phyloP scores from a whole-genome alignment of 2,888 invertebrate species.

The Nezara viridula region DNA sequence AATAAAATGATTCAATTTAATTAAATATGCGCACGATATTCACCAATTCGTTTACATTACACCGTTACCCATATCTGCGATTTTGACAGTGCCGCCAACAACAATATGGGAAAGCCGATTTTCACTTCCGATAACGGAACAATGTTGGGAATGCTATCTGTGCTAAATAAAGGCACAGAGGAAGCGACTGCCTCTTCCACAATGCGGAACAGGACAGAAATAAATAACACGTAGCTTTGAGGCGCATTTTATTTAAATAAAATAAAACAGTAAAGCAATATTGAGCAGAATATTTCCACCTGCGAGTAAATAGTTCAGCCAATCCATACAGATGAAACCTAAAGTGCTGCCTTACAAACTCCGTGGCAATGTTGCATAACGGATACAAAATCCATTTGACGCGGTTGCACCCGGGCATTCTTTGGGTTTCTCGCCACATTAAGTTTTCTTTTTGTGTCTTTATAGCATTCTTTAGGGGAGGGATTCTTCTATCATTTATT shows the following conservation, averaged over 20 bases:
- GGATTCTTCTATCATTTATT: neutral
- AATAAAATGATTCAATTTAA: no score
- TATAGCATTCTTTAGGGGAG: neutral
- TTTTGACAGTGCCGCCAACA: neutral
- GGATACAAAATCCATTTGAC: constrained; percentile 34
- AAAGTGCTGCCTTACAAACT: neutral
- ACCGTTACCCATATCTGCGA: neutral
- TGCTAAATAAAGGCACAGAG: neutral
- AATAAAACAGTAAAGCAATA: neutral
- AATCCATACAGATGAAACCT: constrained; percentile 3
- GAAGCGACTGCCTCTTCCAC: neutral
- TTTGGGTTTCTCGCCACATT: neutral
- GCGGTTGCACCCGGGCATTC: constrained; percentile 7
- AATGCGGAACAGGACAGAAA: neutral
- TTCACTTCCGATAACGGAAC: neutral
- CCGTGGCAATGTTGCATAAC: neutral
- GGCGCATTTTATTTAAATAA: neutral
- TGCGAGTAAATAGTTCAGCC: neutral
- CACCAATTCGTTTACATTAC: neutral
- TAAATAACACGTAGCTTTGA: neutral
- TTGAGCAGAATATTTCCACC: neutral
- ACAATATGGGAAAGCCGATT: neutral
- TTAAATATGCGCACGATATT: no score
- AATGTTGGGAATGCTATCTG: constrained; percentile 9
- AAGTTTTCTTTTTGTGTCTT: neutral